These are phyloP conservation scores for Myotis pilosus DNA, from an alignment of 2,797 vertebrate species.

Conservation along the genomic window DNA sequence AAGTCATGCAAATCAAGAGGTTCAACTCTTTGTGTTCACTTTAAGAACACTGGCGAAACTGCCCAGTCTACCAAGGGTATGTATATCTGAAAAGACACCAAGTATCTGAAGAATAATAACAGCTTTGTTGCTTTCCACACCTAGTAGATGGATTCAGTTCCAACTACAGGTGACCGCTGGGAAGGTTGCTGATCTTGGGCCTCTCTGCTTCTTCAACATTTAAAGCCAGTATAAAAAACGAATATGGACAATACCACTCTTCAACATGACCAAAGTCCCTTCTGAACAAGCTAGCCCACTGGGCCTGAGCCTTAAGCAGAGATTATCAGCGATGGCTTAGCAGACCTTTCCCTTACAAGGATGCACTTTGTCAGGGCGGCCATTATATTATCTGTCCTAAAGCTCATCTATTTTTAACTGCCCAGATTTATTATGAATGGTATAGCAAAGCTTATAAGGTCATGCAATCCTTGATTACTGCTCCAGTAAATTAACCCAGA, in stretches of 20 bases:
- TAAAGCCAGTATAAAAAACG: neutral
- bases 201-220: neutral
- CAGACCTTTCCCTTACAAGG: constrained; percentile 68
- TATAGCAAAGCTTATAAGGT: constrained; percentile 78
- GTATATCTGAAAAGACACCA: neutral
- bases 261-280: neutral
- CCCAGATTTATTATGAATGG: constrained; percentile 79
- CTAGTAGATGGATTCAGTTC: no score
- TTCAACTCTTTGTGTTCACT: neutral
- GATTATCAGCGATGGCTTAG: constrained; percentile 41
- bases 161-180: neutral
- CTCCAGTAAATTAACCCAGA: constrained; percentile 78
- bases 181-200: neutral
- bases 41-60: neutral
- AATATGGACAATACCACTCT: neutral
- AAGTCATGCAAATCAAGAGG: neutral
- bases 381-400: constrained; percentile 77
- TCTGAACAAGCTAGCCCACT: neutral
- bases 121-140: neutral
- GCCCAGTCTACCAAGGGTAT: neutral
- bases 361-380: constrained; percentile 69
- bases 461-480: constrained; percentile 77
- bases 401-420: constrained; percentile 81
- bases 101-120: neutral
- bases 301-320: neutral